These are phyloP conservation scores for Chlorocebus sabaeus DNA, from an alignment of 2,113 vertebrate species.

Conservation along the genomic window DNA sequence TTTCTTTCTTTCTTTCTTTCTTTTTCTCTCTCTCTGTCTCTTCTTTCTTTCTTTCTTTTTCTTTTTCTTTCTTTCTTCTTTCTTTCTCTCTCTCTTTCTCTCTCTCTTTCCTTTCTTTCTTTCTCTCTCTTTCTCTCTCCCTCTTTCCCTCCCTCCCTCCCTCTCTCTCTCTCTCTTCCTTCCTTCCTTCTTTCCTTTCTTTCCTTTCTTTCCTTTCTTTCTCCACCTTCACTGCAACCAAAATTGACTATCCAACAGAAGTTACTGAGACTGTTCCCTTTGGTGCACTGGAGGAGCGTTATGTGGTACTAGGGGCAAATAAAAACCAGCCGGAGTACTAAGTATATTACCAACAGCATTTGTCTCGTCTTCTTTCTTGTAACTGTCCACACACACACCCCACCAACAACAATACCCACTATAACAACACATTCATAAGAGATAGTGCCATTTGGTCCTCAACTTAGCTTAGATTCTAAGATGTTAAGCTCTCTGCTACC, in stretches of 20 bases:
- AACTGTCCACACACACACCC: background rate
- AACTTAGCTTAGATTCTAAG: background rate
- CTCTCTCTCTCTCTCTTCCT: too few relatives aligned
- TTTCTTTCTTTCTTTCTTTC: fast-evolving
- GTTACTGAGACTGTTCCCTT: background rate
- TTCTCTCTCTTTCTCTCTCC: too few relatives aligned
- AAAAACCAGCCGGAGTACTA: background rate
- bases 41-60: too few relatives aligned
- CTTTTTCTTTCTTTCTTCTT: too few relatives aligned
- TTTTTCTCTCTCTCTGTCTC: fast-evolving
- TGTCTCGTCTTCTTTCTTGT: background rate
- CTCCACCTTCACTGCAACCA: background rate
- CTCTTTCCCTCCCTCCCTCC: too few relatives aligned
- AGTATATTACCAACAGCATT: background rate
- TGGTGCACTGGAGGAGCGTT: background rate
- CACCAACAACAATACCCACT: background rate
- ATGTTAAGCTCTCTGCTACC: background rate
- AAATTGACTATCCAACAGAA: background rate
- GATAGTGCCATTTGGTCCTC: background rate
- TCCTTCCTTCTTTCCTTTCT: too few relatives aligned
- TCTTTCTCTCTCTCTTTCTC: too few relatives aligned
- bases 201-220: too few relatives aligned
- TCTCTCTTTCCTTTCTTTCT: too few relatives aligned
- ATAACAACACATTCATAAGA: background rate
- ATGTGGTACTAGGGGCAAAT: background rate